phyloP scores from a whole-genome alignment of 2,888 invertebrate species.

The Doris montereyensis region DNA sequence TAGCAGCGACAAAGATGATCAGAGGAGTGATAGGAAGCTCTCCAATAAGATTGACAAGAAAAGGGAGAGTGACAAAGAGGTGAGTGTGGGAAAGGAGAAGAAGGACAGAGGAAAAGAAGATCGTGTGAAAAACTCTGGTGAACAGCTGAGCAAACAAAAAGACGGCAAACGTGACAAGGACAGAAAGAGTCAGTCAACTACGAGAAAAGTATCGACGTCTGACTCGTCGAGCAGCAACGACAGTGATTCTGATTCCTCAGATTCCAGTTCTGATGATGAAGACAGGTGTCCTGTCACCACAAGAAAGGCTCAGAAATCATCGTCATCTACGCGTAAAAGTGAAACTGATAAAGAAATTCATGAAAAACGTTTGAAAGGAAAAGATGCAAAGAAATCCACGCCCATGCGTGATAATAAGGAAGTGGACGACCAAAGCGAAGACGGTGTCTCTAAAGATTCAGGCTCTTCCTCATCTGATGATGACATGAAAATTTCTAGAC shows the following conservation, averaged over 20 bases:
- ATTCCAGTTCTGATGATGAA: background rate
- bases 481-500: background rate
- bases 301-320: background rate
- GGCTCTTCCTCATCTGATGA: background rate
- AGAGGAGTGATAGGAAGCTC: too few species aligned
- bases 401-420: too few species aligned
- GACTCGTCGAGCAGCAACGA: background rate
- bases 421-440: too few species aligned
- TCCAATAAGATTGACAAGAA: constrained; percentile 16
- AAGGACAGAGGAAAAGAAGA: constrained; percentile 11
- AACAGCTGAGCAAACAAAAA: background rate
- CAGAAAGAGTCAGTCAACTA: too few species aligned
- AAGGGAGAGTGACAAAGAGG: background rate
- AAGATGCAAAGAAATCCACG: background rate
- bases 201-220: too few species aligned
- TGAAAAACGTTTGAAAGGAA: background rate
- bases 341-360: background rate
- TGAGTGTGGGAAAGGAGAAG: background rate
- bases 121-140: constrained; percentile 34
- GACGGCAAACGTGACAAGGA: too few species aligned
- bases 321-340: background rate
- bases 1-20: constrained; percentile 12
- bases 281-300: background rate
- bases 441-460: too few species aligned
- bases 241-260: background rate